These are phyloP conservation scores for Crax fasciolata DNA, from an alignment of 2,797 vertebrate genomes.

Conservation along the genomic window DNA sequence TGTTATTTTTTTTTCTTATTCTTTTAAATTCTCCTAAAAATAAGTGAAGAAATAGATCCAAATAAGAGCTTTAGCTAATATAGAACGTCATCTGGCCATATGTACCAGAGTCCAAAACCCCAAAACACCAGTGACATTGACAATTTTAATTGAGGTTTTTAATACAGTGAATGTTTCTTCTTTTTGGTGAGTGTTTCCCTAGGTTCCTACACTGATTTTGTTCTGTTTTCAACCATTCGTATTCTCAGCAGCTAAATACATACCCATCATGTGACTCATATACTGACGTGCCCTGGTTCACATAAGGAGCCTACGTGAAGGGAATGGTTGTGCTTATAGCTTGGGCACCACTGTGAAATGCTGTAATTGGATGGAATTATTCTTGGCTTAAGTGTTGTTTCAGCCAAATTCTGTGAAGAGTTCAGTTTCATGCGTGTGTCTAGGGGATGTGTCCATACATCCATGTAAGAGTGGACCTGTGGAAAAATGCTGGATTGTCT, in stretches of 20 bases:
- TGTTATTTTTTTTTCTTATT: not conserved
- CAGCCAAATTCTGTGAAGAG: not conserved
- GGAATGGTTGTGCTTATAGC: not conserved
- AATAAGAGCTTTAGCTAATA: not conserved
- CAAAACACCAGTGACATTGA: not conserved
- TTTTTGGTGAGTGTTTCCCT: not conserved
- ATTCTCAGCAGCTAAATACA: not conserved
- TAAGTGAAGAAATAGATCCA: not conserved
- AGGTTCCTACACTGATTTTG: not conserved
- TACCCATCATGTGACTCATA: not conserved
- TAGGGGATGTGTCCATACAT: not conserved
- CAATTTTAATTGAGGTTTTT: not conserved
- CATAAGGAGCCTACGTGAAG: rapidly evolving
- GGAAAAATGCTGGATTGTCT: not conserved
- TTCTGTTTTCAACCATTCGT: not conserved
- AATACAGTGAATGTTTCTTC: not conserved
- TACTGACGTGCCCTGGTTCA: not conserved
- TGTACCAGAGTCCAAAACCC: not conserved
- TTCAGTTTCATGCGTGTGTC: not conserved
- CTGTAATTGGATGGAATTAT: not conserved
- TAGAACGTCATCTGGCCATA: not conserved
- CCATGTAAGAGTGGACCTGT: not conserved
- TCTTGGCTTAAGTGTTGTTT: not conserved
- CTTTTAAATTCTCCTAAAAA: not conserved
- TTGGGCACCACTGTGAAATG: not conserved